Conservation (phyloP, 2,888 invertebrate species). For the Drosophila engyochracea region DNA sequence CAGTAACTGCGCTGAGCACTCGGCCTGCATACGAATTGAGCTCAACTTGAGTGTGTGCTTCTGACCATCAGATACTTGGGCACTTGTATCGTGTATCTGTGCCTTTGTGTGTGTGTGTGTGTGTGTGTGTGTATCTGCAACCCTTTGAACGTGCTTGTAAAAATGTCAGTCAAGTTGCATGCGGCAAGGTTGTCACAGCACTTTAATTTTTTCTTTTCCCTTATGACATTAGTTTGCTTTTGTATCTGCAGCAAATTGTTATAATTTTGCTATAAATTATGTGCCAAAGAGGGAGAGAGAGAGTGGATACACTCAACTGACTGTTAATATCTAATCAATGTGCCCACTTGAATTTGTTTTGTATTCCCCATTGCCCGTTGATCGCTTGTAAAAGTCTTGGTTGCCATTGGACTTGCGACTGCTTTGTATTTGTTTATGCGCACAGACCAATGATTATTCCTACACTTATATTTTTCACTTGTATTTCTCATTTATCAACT, state of each 20-base stretch:
- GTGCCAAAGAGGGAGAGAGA: neutral
- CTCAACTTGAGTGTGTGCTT: slow-evolving; percentile 42
- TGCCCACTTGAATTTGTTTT: slow-evolving; percentile 24
- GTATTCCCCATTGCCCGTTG: neutral
- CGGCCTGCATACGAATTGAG: slow-evolving; percentile 69
- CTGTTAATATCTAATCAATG: slow-evolving; percentile 49
- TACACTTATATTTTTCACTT: neutral
- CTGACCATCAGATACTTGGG: slow-evolving; percentile 43
- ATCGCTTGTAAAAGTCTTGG: slow-evolving; percentile 13
- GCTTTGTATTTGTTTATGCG: neutral
- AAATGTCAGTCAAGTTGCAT: slow-evolving; percentile 61
- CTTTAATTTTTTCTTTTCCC: slow-evolving; percentile 17
- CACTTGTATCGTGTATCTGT: slow-evolving; percentile 30
- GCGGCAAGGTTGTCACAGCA: slow-evolving; percentile 60
- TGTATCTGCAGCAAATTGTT: slow-evolving; percentile 50
- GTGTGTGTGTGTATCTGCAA: slow-evolving; percentile 37
- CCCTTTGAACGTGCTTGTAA: slow-evolving; percentile 37
- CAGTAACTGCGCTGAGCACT: slow-evolving; percentile 41
- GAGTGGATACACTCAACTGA: slow-evolving; percentile 5
- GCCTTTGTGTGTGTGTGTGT: neutral
- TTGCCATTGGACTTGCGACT: slow-evolving; percentile 14
- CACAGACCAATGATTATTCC: neutral
- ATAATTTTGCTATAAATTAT: slow-evolving; percentile 53
- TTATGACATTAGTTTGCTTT: slow-evolving; percentile 13
- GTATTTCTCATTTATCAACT: neutral